phyloP scores from a whole-genome alignment of 2,888 invertebrate genomes.

The Heliconius aoede region DNA sequence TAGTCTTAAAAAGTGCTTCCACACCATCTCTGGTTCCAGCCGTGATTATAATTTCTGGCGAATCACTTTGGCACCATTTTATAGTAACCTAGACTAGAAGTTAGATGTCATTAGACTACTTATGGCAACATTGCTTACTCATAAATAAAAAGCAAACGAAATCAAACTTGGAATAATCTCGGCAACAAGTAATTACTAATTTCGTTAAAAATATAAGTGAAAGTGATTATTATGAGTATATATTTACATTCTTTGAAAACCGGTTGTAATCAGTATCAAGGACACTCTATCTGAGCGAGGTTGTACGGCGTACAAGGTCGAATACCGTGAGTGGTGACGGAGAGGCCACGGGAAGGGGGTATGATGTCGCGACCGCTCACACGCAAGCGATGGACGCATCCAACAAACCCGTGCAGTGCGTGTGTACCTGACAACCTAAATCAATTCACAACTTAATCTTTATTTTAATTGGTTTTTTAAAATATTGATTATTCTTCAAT shows the following conservation, averaged over 20 bases:
- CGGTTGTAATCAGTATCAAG: constrained; percentile 51
- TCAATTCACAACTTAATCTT: not conserved
- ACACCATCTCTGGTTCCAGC: no score
- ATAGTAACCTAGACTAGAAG: not conserved
- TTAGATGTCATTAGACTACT: not conserved
- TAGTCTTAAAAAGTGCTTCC: no score
- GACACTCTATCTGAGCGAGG: constrained; percentile 71
- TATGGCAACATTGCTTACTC: not conserved
- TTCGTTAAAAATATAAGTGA: not conserved
- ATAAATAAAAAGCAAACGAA: not conserved
- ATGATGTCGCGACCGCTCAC: constrained; percentile 85
- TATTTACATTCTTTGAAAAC: constrained; percentile 16
- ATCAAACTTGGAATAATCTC: not conserved
- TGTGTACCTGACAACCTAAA: constrained; percentile 90
- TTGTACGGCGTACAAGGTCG: constrained; percentile 75
- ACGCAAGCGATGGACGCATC: constrained; percentile 91
- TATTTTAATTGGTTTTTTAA: not conserved
- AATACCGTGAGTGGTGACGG: constrained; percentile 65
- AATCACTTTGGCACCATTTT: not conserved
- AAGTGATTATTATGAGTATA: not conserved
- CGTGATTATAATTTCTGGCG: not conserved
- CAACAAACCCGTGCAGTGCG: constrained; percentile 89
- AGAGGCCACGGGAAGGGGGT: constrained; percentile 81
- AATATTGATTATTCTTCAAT: not conserved
- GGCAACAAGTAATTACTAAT: not conserved